These are phyloP conservation scores for Octodon degus DNA, from an alignment of 2,113 vertebrate species.

Conservation along the genomic window DNA sequence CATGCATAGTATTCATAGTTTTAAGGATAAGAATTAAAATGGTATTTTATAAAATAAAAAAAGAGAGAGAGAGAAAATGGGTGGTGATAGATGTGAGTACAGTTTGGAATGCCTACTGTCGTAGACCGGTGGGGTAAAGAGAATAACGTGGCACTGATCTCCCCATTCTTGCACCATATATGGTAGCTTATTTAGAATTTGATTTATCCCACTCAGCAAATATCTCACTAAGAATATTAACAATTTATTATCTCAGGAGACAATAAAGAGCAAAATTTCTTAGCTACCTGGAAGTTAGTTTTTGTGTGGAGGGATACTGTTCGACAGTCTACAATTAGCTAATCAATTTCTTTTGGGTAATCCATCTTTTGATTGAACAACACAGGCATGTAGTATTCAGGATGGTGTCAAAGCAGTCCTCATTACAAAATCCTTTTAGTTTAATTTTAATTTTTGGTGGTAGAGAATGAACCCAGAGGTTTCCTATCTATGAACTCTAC, in stretches of 20 bases:
- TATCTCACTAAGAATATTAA: not conserved
- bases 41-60: no score
- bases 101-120: not conserved
- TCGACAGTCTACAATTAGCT: not conserved
- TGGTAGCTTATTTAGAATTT: conserved; percentile 31
- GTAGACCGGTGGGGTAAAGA: not conserved
- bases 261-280: not conserved
- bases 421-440: not conserved
- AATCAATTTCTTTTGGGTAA: conserved; percentile 23
- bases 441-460: not conserved
- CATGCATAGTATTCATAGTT: no score
- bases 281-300: conserved; percentile 5
- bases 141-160: not conserved
- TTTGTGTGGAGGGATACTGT: conserved; percentile 12
- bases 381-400: not conserved
- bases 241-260: not conserved
- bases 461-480: not conserved
- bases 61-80: not conserved
- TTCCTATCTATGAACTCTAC: not conserved
- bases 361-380: not conserved
- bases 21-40: no score
- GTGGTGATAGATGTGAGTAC: not conserved
- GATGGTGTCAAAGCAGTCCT: not conserved
- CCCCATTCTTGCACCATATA: not conserved
- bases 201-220: not conserved